Evolutionary conservation across 2,888 invertebrate genomes (phyloP), one percentile per base, ranked within the genome.

Genomic region (Andrena bucephala): DNA sequence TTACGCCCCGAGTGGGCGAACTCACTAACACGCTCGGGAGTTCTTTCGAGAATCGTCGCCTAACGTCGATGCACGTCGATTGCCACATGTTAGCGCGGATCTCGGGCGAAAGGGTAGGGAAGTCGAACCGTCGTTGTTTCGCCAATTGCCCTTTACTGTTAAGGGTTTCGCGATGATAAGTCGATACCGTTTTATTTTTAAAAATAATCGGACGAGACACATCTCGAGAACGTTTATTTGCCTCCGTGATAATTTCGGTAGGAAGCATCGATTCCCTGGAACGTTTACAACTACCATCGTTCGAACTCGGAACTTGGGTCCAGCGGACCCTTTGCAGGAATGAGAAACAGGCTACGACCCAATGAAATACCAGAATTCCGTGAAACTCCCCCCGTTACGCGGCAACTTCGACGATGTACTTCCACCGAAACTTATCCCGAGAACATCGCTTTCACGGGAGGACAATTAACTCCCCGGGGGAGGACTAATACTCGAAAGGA

Each of bases 391-490:
- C 66, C 54, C 83, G 77, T 83, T 85, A 81, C 77, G 68, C 60
- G 68, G 70, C 77, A 84, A 87, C 76, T 85, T 81, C 24, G 54
- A 6, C 71, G 72, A 59, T 54, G 50, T 69, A 24, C 59, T 75
- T 65, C 54, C 74, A 31, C 57, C 74, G 69, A 24, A 84, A 85
- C 77, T 87, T 79, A 74, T 77, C 62, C 68, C 68, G 48, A 42
- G 62, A 60, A 79, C 84, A 85, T 84, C 85, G 74, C 70, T 81
- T 84, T 79, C 77, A 75, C 82, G 57, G 59, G 63, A 73, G 72
- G 84, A 81, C 87, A 85, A 87, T 87, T 83, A 79, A 81, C 85
- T 68, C 84, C 69, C 33, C 52, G 68, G 70, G 48, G 31, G 52
- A 52, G 78, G 78, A 81, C 66, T 83, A 81, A 85, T 83, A 81